A percentile compares a stretch with the other conserved stretches of the same genome.
Conservation (phyloP, 2,888 invertebrate species). For the Sipha maydis region DNA sequence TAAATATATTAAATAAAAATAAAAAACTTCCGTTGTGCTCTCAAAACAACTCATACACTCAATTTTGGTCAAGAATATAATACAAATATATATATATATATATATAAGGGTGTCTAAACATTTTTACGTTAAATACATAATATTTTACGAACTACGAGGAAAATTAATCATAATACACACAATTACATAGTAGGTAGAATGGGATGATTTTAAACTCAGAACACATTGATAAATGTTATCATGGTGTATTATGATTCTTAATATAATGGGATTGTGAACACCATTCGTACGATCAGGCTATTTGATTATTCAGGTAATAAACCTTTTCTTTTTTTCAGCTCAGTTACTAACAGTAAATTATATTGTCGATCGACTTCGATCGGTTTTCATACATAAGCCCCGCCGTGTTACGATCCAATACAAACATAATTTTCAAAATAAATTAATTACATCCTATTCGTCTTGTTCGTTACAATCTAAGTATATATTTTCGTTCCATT, state of each 20-base stretch:
- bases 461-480: background rate
- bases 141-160: background rate
- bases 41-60: background rate
- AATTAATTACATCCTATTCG: background rate
- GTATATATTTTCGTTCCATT: background rate
- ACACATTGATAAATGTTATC: background rate
- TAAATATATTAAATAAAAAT: background rate
- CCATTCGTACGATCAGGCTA: background rate
- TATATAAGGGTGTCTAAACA: background rate
- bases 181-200: constrained; percentile 9
- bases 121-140: background rate
- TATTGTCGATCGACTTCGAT: background rate
- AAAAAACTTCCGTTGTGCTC: background rate
- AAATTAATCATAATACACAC: background rate
- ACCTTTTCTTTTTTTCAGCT: background rate
- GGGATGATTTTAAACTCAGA: background rate
- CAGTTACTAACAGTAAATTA: background rate
- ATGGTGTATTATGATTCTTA: background rate
- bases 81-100: background rate
- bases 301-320: background rate
- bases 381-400: background rate
- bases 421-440: background rate
- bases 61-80: background rate
- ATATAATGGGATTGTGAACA: background rate
- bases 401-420: background rate